Evolutionary conservation across 2,113 vertebrate genomes (phyloP), one percentile per base, ranked within the genome.

Genomic region (Numenius arquata): DNA sequence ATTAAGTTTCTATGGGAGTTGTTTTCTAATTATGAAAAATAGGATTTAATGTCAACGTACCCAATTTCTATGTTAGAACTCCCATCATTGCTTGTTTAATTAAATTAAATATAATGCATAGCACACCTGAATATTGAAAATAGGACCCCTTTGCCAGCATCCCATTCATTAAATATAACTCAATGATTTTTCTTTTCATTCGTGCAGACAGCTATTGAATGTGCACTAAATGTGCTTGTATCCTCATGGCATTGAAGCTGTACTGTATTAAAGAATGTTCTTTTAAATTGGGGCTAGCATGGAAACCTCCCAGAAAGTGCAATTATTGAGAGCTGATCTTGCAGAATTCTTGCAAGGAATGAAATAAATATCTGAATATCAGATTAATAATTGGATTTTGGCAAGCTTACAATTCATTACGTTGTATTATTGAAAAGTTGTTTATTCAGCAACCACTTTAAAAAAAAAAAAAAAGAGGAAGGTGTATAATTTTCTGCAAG

Each of bases 331-430:
- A 96, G 71, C 67, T 95, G 91, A 96, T 88, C 88, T 87, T 94
- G 80, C 86, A 95, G 70, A 94, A 90, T 95, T 94, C 78, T 94
- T 93, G 83, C 81, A 93, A 92, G 71, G 89, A 90, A 80, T 75
- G 26, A 94, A 97, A 95, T 94, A 97, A 97, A 96, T 84, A 91
- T 61, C 58, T 96, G 83, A 97, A 93, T 96, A 98, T 96, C 88
- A 97, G 52, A 95, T 95, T 96, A 98, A 94, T 97, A 96, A 95
- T 71, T 96, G 78, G 47, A 95, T 87, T 93, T 93, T 93, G 84
- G 72, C 62, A 97, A 92, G 71, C 83, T 89, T 95, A 45, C 29
- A 79, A 74, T 95, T 94, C 15, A 38, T 77, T 94, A 81, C 23
- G 27, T 79, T 90, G 41, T 48, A 92, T 96, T 85, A 92, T 38